Evolutionary conservation across 2,113 vertebrate genomes (phyloP), one percentile per base, ranked within the genome.

Genomic region (Eptesicus fuscus): DNA sequence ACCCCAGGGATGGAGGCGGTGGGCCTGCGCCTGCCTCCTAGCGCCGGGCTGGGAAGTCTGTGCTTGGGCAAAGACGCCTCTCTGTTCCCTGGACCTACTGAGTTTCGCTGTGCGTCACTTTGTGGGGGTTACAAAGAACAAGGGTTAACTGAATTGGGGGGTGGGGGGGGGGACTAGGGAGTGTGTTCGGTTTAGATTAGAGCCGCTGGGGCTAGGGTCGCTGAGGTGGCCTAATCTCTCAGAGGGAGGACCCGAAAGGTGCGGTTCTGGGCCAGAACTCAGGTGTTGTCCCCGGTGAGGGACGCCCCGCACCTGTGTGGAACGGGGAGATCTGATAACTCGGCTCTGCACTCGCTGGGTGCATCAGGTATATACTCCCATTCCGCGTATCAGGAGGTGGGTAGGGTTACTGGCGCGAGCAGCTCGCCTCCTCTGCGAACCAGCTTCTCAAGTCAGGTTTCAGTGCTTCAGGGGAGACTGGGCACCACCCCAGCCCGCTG

Each of bases 101-200:
- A 96, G 95, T 97, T 97, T 92, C 53, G 77, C 63, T 20, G 8
- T 10, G 35, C 13, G 7, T 88, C 71, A 3, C 91, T 90, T 85
- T 1, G 49, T 32, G 49, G 49, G 47, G 53, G 28, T 37, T 69
- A 28, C 83, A 20, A 9, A 25, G 71, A 9, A 22, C 79, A 65
- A 51, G 40, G 40, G 28, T 63, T 25, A 4, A 9, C n/a, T 42
- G n/a, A 25, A 4, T 17, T 8, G 10, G 44, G n/a, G 25, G 11
- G n/a, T n/a, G n/a, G n/a, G n/a, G n/a, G n/a, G n/a, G n/a, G n/a
- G n/a, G 12, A 32, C 35, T 16, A 1, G 30, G 32, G 51, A 71
- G 17, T 32, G 76, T 18, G 70, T 91, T 71, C 51, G 1, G 2
- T 9, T 83, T n/a, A 32, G 42, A 5, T 0, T 0, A 7, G 47